Evolutionary conservation across 2,888 invertebrate genomes (phyloP).

Genomic region (Zonitis immaculata): DNA sequence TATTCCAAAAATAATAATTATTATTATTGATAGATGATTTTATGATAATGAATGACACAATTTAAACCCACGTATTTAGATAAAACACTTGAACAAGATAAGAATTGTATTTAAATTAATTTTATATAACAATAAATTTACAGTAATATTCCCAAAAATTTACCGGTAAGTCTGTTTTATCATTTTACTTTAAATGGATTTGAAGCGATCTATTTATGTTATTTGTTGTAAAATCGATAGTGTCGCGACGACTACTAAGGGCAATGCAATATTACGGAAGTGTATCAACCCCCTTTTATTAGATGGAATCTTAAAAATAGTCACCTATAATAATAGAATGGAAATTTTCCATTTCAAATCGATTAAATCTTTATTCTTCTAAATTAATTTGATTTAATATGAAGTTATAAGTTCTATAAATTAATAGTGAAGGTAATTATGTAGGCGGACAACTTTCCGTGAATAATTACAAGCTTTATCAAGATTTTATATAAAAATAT

Average conservation of each 20-base stretch:
- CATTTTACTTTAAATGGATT: too few species aligned
- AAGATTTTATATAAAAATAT: neutral
- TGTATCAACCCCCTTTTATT: neutral
- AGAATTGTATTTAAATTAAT: neutral
- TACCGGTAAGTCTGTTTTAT: too few species aligned
- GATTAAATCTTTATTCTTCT: neutral
- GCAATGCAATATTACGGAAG: neutral
- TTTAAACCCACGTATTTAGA: neutral
- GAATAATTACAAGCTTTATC: neutral
- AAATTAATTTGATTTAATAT: neutral
- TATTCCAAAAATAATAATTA: too few species aligned
- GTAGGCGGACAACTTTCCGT: neutral
- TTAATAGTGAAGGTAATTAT: neutral
- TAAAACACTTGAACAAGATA: neutral
- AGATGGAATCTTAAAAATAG: neutral
- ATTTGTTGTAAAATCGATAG: neutral
- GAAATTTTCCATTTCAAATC: neutral
- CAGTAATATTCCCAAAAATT: neutral
- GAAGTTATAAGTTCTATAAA: neutral
- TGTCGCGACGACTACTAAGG: neutral
- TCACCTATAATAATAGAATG: neutral
- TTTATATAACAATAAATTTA: neutral
- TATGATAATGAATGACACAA: too few species aligned
- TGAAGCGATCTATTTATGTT: neutral
- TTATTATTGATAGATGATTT: too few species aligned